These are phyloP conservation scores for Syngnathus acus DNA, from an alignment of 2,797 vertebrate genomes.

Conservation along the genomic window DNA sequence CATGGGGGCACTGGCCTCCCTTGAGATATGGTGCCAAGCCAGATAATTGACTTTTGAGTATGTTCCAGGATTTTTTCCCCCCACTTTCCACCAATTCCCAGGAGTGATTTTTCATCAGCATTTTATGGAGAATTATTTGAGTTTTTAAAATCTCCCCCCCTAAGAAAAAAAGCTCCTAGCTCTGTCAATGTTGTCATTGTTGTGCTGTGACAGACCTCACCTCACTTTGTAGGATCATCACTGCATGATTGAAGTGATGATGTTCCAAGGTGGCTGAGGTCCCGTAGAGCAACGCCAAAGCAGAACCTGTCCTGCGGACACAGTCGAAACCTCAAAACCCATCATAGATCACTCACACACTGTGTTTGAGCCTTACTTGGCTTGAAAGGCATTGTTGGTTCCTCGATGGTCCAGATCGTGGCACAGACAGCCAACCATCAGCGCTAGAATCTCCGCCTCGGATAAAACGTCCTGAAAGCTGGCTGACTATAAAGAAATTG, in stretches of 20 bases:
- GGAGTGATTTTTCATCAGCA: background rate
- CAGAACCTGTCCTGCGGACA: conserved; percentile 68
- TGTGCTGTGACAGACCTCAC: conserved; percentile 33
- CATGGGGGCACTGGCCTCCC: no score
- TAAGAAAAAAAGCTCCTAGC: no score
- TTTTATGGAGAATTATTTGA: no score
- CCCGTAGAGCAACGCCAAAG: conserved; percentile 72
- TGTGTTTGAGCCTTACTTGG: conserved; percentile 60
- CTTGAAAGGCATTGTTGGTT: conserved; percentile 79
- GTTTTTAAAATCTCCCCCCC: no score
- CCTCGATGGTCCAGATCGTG: conserved; percentile 76
- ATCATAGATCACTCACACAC: background rate
- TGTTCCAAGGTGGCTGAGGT: conserved; percentile 77
- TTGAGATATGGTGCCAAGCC: no score
- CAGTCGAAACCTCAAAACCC: background rate
- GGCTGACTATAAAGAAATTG: conserved; percentile 54
- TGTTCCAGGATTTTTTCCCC: no score
- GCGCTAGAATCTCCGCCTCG: conserved; percentile 70
- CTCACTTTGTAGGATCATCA: conserved; percentile 81
- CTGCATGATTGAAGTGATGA: conserved; percentile 78
- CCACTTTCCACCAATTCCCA: no score
- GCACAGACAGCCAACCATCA: conserved; percentile 77
- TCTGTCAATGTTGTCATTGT: no score
- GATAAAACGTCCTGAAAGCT: conserved; percentile 70
- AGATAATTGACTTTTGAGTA: no score